Evolutionary conservation across 2,888 invertebrate species (phyloP), one percentile per base, ranked within the genome.

Genomic region (Thera obeliscata): DNA sequence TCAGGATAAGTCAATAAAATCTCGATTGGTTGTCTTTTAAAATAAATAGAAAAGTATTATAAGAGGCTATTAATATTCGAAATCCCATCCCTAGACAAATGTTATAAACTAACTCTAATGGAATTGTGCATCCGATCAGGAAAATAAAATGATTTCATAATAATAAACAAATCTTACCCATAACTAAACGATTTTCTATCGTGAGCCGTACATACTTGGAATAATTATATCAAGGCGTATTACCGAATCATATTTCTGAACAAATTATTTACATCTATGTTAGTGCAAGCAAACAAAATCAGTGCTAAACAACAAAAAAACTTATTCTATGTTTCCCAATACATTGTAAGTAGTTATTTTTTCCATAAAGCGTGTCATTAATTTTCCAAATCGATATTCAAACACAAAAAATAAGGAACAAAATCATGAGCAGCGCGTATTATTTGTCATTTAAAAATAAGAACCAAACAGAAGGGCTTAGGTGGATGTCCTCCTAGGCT

Each of bases 1-100:
- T 72, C 36, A 65, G 71, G 69, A 71, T 78, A 81, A 81, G 80
- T 83, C 84, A 83, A 86, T 86, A 87, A 79, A 89, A 89, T 87
- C 85, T 88, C 86, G 78, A 87, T 82, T 73, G 80, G 83, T 83
- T 78, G 74, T 78, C 67, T 74, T 71, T 73, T 66, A 57, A 66
- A 46, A 61, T 61, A 73, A 70, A 72, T 61, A 66, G 55, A 69
- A 68, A 69, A 67, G 66, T 67, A 62, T 36, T 11, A 68, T 64
- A 64, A 1, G 63, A 48, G 36, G 43, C n/a, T 11, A 54, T 41
- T 43, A 57, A 8, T 57, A 69, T 68, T 67, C 64, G 59, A 63
- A 69, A 73, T 70, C 78, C 78, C 76, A 76, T 74, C 74, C 79
- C 78, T 71, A 72, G 66, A 64, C 67, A 70, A 73, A 74, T 55